A percentile compares a stretch with the other conserved stretches of the same genome.
These are phyloP conservation scores for Pararge aegeria DNA, from an alignment of 1,140 invertebrate species.

Conservation along the genomic window DNA sequence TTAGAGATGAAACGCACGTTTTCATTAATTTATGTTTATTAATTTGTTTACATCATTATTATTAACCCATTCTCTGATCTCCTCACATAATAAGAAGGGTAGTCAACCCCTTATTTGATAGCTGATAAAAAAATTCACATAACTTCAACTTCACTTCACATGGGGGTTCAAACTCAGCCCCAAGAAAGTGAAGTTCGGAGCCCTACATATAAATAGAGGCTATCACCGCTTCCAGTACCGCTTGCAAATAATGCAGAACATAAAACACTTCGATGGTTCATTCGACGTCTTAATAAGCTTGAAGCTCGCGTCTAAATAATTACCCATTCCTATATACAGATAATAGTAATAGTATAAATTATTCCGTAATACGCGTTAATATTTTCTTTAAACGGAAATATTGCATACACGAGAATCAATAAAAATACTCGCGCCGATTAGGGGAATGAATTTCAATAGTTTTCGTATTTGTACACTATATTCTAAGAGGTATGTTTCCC, in stretches of 20 bases:
- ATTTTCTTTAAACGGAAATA: constrained; percentile 9
- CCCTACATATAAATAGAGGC: too few relatives aligned
- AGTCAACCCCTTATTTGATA: too few relatives aligned
- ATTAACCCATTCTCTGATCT: too few relatives aligned
- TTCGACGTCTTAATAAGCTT: too few relatives aligned
- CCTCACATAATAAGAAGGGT: too few relatives aligned
- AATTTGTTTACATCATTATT: not conserved
- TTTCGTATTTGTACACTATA: constrained; percentile 15
- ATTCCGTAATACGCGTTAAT: constrained; percentile 8
- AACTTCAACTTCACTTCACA: too few relatives aligned
- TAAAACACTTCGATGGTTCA: not conserved
- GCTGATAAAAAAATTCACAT: too few relatives aligned
- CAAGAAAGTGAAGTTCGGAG: too few relatives aligned
- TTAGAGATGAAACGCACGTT: not conserved
- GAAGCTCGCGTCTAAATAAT: too few relatives aligned
- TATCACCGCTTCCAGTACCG: too few relatives aligned
- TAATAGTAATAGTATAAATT: not conserved
- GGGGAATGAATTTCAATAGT: constrained; percentile 15
- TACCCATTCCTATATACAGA: not conserved
- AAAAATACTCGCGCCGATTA: constrained; percentile 10
- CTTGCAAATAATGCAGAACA: too few relatives aligned
- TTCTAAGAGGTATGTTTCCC: constrained; percentile 7
- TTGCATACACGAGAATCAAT: not conserved
- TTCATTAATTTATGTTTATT: not conserved
- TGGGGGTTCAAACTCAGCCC: too few relatives aligned